These are phyloP conservation scores for Pachyramphus minor DNA, from an alignment of 2,113 vertebrate genomes.

Conservation along the genomic window DNA sequence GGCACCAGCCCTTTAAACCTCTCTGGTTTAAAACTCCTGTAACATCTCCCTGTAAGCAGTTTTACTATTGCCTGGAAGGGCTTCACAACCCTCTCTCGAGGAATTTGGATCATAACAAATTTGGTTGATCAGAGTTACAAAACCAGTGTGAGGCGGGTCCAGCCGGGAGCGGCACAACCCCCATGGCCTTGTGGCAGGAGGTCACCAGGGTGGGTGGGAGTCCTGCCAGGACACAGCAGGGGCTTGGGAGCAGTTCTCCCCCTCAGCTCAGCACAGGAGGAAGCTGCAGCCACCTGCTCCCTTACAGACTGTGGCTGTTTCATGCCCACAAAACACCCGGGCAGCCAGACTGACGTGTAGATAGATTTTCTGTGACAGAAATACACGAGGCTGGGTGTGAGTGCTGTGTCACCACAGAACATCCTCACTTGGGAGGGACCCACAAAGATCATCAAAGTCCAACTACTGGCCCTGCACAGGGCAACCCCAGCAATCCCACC, in stretches of 20 bases:
- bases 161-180: accelerated
- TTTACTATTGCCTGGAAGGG: neutral
- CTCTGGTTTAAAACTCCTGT: neutral
- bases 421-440: neutral
- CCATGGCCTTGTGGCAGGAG: no score
- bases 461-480: neutral
- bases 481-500: neutral
- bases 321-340: neutral
- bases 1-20: neutral
- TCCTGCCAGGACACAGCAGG: neutral
- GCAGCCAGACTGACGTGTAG: neutral
- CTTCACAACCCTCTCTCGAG: neutral
- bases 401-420: neutral
- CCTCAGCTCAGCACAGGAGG: neutral
- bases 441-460: neutral
- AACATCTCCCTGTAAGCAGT: neutral
- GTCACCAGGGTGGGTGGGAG: neutral
- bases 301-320: neutral
- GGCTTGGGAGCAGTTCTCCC: neutral
- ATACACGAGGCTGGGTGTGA: neutral
- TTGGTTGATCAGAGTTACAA: neutral
- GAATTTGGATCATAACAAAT: neutral
- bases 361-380: neutral
- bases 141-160: neutral
- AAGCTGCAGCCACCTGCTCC: neutral